Evolutionary conservation across 2,888 invertebrate species (phyloP).

Genomic region (Tetheella fluctuosa): DNA sequence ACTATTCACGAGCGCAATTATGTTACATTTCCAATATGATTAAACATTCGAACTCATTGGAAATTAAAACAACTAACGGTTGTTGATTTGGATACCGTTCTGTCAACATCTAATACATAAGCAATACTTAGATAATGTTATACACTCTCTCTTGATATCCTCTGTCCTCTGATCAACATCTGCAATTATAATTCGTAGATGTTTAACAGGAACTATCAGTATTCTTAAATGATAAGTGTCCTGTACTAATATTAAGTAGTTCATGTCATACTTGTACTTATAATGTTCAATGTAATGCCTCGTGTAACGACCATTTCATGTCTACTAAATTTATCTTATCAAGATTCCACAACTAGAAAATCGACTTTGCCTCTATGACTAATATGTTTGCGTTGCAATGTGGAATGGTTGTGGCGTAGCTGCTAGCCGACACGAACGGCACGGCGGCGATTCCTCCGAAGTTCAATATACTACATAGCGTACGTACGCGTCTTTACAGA

Average conservation of each 20-base stretch:
- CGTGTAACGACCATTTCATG: constrained; percentile 10
- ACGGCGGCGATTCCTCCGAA: constrained; percentile 37
- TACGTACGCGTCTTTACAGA: constrained; percentile 51
- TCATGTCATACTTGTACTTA: not conserved
- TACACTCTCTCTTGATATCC: constrained; percentile 29
- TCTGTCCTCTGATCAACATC: constrained; percentile 29
- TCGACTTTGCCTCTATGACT: constrained; percentile 26
- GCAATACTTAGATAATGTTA: constrained; percentile 44
- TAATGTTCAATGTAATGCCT: not conserved
- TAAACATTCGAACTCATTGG: constrained; percentile 46
- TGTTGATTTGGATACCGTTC: constrained; percentile 48
- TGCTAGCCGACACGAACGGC: not conserved
- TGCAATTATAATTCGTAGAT: constrained; percentile 40
- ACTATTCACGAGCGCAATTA: constrained; percentile 24
- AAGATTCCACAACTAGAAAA: constrained; percentile 35
- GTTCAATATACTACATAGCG: constrained; percentile 60
- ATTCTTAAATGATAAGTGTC: constrained; percentile 23
- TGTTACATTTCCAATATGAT: constrained; percentile 34
- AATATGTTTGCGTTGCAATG: constrained; percentile 24
- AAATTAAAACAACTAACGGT: constrained; percentile 58
- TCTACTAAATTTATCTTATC: constrained; percentile 37
- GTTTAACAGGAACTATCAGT: constrained; percentile 25
- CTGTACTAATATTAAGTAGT: constrained; percentile 16
- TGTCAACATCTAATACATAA: constrained; percentile 47
- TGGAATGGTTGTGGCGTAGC: constrained; percentile 33